These are phyloP conservation scores for Microcebus tavaratra DNA, from an alignment of 2,113 vertebrate genomes.

Conservation along the genomic window DNA sequence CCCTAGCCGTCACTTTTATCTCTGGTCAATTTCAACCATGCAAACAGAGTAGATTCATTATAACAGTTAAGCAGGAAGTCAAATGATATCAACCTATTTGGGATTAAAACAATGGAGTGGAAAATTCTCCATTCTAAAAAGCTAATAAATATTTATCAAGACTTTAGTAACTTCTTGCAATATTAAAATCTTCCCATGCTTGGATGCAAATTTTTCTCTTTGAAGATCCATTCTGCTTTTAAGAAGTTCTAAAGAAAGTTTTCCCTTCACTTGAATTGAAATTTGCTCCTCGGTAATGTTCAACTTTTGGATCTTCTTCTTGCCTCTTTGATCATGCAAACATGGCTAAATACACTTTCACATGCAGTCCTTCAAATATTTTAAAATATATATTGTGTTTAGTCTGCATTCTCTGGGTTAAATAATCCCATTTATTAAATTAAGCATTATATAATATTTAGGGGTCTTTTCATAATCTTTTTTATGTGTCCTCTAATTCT, in stretches of 20 bases:
- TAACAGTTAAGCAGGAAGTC: not conserved
- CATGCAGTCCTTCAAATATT: not conserved
- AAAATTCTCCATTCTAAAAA: slow-evolving; percentile 21
- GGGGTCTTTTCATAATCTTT: not conserved
- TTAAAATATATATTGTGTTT: not conserved
- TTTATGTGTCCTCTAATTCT: not conserved
- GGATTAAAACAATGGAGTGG: not conserved
- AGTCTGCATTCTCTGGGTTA: not conserved
- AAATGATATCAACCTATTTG: not conserved
- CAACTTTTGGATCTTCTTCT: not conserved
- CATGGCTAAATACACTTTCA: not conserved
- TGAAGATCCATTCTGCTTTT: not conserved
- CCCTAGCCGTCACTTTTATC: slow-evolving; percentile 18
- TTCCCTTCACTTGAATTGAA: not conserved
- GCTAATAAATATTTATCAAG: not conserved
- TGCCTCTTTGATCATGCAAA: not conserved
- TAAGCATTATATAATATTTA: not conserved
- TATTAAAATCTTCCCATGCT: not conserved
- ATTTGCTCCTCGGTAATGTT: not conserved
- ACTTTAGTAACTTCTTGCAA: not conserved
- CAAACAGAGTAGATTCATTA: not conserved
- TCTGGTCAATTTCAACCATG: not conserved
- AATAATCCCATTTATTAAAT: not conserved
- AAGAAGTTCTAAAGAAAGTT: not conserved
- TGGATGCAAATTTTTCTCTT: not conserved